These are phyloP conservation scores for Altica lythri DNA, from an alignment of 2,888 invertebrate genomes.

Conservation along the genomic window DNA sequence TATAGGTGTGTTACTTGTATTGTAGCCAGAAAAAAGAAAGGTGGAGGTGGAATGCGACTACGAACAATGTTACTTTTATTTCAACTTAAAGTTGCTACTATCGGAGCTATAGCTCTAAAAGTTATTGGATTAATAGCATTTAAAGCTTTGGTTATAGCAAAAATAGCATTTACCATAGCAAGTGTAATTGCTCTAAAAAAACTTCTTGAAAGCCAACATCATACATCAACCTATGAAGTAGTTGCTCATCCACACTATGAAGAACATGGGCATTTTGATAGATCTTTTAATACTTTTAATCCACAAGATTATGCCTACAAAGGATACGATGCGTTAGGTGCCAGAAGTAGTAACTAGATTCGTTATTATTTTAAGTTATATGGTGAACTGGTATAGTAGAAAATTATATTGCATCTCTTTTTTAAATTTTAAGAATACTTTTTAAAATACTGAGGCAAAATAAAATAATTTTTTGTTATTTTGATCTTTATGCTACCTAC, in stretches of 20 bases:
- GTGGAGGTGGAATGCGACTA: slow-evolving; percentile 63
- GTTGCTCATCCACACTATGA: slow-evolving; percentile 63
- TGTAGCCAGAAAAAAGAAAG: slow-evolving; percentile 59
- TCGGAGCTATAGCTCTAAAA: slow-evolving; percentile 78
- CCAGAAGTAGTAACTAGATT: slow-evolving; percentile 19
- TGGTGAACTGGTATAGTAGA: no score
- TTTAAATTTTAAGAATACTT: no score
- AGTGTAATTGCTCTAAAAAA: slow-evolving; percentile 76
- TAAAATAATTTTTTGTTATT: no score
- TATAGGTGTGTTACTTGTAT: background rate
- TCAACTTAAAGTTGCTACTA: slow-evolving; percentile 77
- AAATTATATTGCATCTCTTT: no score
- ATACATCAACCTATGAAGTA: slow-evolving; percentile 76
- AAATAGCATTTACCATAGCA: slow-evolving; percentile 79
- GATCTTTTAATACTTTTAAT: slow-evolving; percentile 59
- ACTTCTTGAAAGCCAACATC: slow-evolving; percentile 71
- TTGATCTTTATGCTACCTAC: no score
- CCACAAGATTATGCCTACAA: slow-evolving; percentile 73
- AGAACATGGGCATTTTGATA: slow-evolving; percentile 67
- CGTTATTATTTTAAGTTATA: background rate
- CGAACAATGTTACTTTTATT: slow-evolving; percentile 75
- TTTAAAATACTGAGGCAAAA: no score
- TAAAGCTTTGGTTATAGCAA: slow-evolving; percentile 83
- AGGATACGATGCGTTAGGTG: slow-evolving; percentile 49
- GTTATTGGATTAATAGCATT: slow-evolving; percentile 78